Conservation (phyloP, 2,797 vertebrate species). For the Oreonectes daqikongensis region DNA sequence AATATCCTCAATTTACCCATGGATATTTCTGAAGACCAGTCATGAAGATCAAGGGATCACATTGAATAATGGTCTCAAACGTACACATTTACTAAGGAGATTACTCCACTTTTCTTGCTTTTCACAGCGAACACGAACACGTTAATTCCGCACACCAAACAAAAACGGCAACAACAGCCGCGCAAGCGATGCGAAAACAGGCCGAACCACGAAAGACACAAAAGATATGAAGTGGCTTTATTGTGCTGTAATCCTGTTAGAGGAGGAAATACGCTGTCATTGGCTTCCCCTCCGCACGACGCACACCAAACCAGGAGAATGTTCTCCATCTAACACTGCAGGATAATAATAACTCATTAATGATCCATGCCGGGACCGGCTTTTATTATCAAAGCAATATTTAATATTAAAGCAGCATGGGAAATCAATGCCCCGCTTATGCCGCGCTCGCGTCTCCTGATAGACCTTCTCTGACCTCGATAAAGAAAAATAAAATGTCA, state of each 20-base stretch:
- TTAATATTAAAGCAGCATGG: constrained; percentile 45
- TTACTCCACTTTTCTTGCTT: constrained; percentile 49
- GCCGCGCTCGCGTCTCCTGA: constrained; percentile 28
- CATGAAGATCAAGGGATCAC: not conserved
- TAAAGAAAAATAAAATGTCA: constrained; percentile 36
- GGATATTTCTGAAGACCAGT: too few relatives aligned
- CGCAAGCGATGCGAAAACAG: constrained; percentile 14
- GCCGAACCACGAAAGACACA: constrained; percentile 12
- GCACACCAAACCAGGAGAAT: constrained; percentile 22
- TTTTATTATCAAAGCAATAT: constrained; percentile 42
- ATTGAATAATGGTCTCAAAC: not conserved
- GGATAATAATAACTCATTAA: constrained; percentile 40
- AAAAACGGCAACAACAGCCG: constrained; percentile 57
- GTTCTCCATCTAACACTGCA: constrained; percentile 13
- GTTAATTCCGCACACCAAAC: constrained; percentile 60
- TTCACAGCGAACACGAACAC: constrained; percentile 83
- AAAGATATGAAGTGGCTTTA: constrained; percentile 65
- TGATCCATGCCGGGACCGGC: constrained; percentile 31
- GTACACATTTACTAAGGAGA: constrained; percentile 68
- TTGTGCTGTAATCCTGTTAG: constrained; percentile 66
- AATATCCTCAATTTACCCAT: too few relatives aligned
- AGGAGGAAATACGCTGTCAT: constrained; percentile 55
- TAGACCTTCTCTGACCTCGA: constrained; percentile 28
- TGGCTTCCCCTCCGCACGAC: constrained; percentile 29
- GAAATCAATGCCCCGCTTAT: constrained; percentile 26